Evolutionary conservation across 2,888 invertebrate species (phyloP).

Genomic region (Labia minor): DNA sequence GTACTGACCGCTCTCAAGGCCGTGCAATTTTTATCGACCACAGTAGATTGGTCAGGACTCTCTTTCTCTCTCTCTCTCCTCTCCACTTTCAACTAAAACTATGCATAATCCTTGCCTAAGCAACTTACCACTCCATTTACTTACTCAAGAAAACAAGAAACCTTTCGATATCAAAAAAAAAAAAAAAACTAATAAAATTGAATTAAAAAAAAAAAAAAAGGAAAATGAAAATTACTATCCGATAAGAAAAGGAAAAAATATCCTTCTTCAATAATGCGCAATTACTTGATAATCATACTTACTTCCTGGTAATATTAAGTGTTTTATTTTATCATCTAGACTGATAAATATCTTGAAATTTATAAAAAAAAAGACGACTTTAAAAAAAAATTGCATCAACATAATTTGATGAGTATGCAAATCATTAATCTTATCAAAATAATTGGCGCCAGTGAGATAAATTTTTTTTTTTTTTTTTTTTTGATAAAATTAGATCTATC

Average conservation of each 20-base stretch:
- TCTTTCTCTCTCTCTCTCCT: too few relatives aligned
- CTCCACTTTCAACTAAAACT: too few relatives aligned
- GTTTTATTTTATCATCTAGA: not conserved
- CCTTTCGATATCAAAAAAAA: too few relatives aligned
- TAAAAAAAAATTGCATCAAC: not conserved
- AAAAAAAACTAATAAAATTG: too few relatives aligned
- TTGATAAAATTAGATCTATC: too few relatives aligned
- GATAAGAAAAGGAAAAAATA: too few relatives aligned
- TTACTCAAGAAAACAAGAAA: too few relatives aligned
- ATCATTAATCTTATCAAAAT: not conserved
- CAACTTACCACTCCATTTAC: slow-evolving; percentile 33
- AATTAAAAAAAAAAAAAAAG: too few relatives aligned
- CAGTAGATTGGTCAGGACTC: slow-evolving; percentile 23
- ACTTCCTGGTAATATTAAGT: not conserved
- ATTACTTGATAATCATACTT: too few relatives aligned
- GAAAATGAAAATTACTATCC: too few relatives aligned
- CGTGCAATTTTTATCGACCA: slow-evolving; percentile 22
- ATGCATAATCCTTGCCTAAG: slow-evolving; percentile 30
- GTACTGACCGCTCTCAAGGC: slow-evolving; percentile 25
- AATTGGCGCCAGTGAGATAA: not conserved
- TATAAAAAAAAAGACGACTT: not conserved
- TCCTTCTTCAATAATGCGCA: too few relatives aligned
- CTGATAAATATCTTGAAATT: not conserved
- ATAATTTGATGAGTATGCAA: not conserved
- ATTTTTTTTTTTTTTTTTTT: too few relatives aligned